These are phyloP conservation scores for Apostichopus japonicus DNA, from an alignment of 35 echinoderm and acorn worm species.

Conservation along the genomic window DNA sequence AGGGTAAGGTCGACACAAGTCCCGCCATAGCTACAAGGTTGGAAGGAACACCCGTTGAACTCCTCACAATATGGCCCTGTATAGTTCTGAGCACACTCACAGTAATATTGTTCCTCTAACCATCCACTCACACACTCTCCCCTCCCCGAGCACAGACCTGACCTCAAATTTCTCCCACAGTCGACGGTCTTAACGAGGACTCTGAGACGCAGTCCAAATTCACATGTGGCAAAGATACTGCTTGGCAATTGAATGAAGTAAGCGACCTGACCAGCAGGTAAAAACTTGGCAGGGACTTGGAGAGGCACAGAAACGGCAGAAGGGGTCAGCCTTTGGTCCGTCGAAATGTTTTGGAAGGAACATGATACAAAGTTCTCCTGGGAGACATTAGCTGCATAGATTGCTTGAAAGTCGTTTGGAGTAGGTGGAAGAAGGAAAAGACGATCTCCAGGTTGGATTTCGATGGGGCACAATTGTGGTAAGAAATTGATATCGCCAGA, in stretches of 20 bases:
- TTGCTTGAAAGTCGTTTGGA: constrained; percentile 12
- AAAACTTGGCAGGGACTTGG: constrained; percentile 30
- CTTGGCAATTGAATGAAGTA: constrained; percentile 46
- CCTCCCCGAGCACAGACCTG: neutral
- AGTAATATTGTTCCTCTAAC: constrained; percentile 29
- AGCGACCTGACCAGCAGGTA: constrained; percentile 36
- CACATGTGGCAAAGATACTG: constrained; percentile 32
- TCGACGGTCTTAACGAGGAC: constrained; percentile 17
- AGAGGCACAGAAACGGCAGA: constrained; percentile 7
- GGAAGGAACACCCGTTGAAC: constrained; percentile 37
- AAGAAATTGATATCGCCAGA: neutral
- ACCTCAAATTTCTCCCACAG: neutral
- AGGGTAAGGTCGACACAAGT: constrained; percentile 37
- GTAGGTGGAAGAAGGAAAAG: constrained; percentile 41
- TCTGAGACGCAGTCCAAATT: constrained; percentile 59
- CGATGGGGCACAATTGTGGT: constrained; percentile 63
- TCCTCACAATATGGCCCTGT: constrained; percentile 60
- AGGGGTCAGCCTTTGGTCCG: constrained; percentile 9
- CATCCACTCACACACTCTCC: constrained; percentile 43
- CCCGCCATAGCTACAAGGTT: constrained; percentile 48
- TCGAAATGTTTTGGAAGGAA: neutral
- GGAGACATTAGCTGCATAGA: constrained; percentile 56
- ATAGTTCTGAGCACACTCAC: constrained; percentile 43
- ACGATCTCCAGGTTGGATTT: constrained; percentile 47
- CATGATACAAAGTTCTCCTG: constrained; percentile 36